These are phyloP conservation scores for Leucosticte australis DNA, from an alignment of 2,113 vertebrate genomes.

Conservation along the genomic window DNA sequence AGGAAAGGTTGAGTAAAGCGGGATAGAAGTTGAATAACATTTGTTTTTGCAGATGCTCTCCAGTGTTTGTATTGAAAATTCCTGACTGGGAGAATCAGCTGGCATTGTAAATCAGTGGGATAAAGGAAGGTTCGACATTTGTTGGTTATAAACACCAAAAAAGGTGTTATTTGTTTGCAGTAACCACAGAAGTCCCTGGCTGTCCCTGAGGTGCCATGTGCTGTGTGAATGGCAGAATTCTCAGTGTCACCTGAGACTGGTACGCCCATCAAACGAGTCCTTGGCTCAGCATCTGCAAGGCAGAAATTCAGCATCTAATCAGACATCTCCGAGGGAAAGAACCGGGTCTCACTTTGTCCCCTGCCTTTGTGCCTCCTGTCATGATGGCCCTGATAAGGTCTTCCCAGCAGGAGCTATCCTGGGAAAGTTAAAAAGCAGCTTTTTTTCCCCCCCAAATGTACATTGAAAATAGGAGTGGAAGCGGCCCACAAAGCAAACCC, in stretches of 20 bases:
- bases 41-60: not conserved
- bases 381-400: conserved; percentile 1
- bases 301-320: not conserved
- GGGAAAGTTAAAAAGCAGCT: conserved; percentile 19
- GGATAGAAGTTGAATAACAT: not conserved
- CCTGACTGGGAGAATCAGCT: not conserved
- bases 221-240: not conserved
- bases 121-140: not conserved
- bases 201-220: not conserved
- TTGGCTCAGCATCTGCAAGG: not conserved
- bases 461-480: not conserved
- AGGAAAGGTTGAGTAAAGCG: not conserved
- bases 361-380: not conserved
- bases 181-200: not conserved
- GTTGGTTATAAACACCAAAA: not conserved
- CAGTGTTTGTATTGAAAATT: not conserved
- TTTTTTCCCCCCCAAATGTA: not conserved
- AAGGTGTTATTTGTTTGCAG: not conserved
- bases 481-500: not conserved
- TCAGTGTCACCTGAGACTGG: not conserved
- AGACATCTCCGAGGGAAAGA: not conserved
- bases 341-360: not conserved
- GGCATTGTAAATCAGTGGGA: not conserved
- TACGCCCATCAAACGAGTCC: not conserved
- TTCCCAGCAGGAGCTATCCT: not conserved